Conservation (phyloP, 2,888 invertebrate genomes). For the Torymus auratus region DNA sequence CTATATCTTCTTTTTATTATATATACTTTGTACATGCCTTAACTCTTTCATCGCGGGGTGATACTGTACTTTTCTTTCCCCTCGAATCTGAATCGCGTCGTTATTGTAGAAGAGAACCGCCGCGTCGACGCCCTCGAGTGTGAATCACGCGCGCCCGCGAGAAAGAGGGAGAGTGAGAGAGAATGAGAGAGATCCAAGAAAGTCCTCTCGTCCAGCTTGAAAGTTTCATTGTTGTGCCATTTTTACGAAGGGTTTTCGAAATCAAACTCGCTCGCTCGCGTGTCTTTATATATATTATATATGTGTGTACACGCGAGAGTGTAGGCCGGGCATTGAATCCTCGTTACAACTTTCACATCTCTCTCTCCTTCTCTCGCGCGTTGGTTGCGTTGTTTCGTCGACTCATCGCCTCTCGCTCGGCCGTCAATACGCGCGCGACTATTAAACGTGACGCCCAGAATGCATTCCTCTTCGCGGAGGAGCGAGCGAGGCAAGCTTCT, state of each 20-base stretch:
- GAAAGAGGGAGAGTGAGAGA: too few species aligned
- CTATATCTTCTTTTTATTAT: too few species aligned
- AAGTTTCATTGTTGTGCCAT: slow-evolving; percentile 43
- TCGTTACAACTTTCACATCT: slow-evolving; percentile 50
- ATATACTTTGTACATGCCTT: too few species aligned
- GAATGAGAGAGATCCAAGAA: not conserved
- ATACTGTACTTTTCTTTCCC: too few species aligned
- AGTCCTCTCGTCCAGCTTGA: not conserved
- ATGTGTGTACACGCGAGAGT: not conserved
- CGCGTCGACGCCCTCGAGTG: not conserved
- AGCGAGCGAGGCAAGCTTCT: slow-evolving; percentile 27
- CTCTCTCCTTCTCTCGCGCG: too few species aligned
- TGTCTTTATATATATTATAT: too few species aligned
- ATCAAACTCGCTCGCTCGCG: slow-evolving; percentile 6
- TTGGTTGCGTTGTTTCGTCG: slow-evolving; percentile 20
- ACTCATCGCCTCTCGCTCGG: slow-evolving; percentile 39
- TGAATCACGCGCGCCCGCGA: not conserved
- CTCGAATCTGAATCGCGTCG: slow-evolving; percentile 4
- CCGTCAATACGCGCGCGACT: slow-evolving; percentile 27
- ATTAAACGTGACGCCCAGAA: slow-evolving; percentile 45
- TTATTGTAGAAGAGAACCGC: not conserved
- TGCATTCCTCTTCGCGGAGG: slow-evolving; percentile 44
- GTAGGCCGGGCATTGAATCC: slow-evolving; percentile 29
- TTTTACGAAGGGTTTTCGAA: slow-evolving; percentile 35
- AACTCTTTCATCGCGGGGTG: too few species aligned